Base-by-base conservation (phyloP, 2,113 vertebrate genomes). In the Poecilia latipinna region DNA sequence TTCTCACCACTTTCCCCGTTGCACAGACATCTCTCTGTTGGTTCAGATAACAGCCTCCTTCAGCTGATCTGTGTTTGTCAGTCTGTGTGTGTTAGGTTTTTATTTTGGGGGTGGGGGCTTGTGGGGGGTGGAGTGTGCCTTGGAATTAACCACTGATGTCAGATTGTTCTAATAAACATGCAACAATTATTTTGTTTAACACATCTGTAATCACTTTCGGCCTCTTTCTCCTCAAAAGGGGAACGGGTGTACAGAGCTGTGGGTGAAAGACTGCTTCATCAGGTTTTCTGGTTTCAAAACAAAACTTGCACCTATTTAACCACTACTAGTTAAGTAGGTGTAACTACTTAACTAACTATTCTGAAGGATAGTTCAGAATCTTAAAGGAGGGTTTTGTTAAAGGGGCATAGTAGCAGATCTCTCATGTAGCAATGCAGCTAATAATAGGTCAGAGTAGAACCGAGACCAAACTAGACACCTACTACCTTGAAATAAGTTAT, bases 1-100 rank as follows among this genome's bases (percentile, higher is more conserved):
- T 87, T 83, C 82, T 89, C 84, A 68, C 67, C 70, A 71, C 31
- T 73, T 65, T 29, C 28, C 8, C 35, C 17, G 5, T 3, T 4
- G 12, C 60, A 89, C 82, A 84, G 69, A 77, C 62, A 65, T 26
- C 32, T 17, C 77, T 26, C 74, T 81, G 77, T 87, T 75, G 32
- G 32, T 68, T 69, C 73, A 60, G 8, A 70, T 68, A 66, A 65
- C 31, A 28, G 66, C 70, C 68, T 70, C 64, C 69, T 44, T 70
- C 71, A 31, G 39, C 54, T 80, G 22, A 74, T 73, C 51, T 24
- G 3, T 35, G 24, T 24, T 13, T 69, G 35, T 31, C 42, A n/a
- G 62, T 35, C 35, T 67, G 24, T 33, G 54, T 39, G 31, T 62
- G n/a, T 19, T 65, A 7, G 12, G 15, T 28, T 61, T 3, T 0